Conservation (phyloP, 1,140 invertebrate species). For the Tetranychus urticae region DNA sequence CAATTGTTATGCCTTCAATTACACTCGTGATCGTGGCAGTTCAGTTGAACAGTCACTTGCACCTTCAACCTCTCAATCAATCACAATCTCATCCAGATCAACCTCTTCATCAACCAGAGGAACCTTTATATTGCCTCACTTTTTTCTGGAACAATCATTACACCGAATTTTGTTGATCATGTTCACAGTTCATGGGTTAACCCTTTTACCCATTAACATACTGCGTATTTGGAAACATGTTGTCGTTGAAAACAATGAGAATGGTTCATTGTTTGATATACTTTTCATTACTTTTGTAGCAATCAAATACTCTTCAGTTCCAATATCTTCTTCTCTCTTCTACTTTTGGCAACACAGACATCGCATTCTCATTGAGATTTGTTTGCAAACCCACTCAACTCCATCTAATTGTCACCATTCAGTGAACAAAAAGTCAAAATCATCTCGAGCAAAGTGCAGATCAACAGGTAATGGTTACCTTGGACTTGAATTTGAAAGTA, state of each 20-base stretch:
- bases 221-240: conserved; percentile 36
- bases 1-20: neutral
- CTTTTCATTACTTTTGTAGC: conserved; percentile 36
- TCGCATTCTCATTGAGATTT: too few species aligned
- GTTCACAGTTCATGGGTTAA: conserved; percentile 36
- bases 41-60: neutral
- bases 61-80: neutral
- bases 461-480: too few species aligned
- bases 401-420: too few species aligned
- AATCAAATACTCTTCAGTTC: neutral
- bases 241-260: conserved; percentile 39
- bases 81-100: too few species aligned
- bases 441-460: too few species aligned
- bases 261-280: conserved; percentile 37
- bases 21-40: neutral
- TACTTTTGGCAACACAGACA: too few species aligned
- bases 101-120: too few species aligned
- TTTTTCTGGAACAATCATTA: conserved; percentile 32
- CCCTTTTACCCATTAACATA: conserved; percentile 39
- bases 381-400: too few species aligned
- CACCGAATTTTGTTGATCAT: conserved; percentile 40
- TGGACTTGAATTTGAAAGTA: too few species aligned
- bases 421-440: too few species aligned
- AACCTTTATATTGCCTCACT: neutral
- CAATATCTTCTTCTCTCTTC: too few species aligned